Evolutionary conservation across 2,888 invertebrate genomes (phyloP), one percentile per base, ranked within the genome.

Genomic region (Dinocampus coccinellae): DNA sequence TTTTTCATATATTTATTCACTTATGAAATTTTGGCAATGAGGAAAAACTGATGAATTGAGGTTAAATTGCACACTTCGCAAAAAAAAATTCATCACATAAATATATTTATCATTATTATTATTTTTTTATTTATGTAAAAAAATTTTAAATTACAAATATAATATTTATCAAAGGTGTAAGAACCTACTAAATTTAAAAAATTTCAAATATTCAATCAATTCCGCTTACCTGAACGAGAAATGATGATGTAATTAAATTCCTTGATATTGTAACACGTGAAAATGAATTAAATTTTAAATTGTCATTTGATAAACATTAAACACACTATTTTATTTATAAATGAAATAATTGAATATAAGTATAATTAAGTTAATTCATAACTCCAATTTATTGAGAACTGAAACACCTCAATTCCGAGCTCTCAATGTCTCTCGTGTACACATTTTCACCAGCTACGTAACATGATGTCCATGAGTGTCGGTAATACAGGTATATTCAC

Each of bases 351-450:
- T 3, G n/a, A 55, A 55, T 11, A n/a, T n/a, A n/a, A n/a, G n/a
- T 22, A 13, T n/a, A 42, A 36, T 16, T 3, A 42, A 34, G n/a
- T 24, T 13, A 16, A 16, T 29, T 10, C 29, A 29, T 63, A 33
- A 29, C 52, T 47, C 6, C 6, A 42, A 62, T 16, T 13, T 34
- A 10, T 72, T 65, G 69, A 77, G 78, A 81, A 82, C 78, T 80
- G 78, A 76, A 82, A 80, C 81, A 82, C 77, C 82, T 82, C 67
- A 75, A 81, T 77, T 47, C 77, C 79, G 79, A 82, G 79, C 73
- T 81, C 79, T 77, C 69, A 29, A 64, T n/a, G 6, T n/a, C n/a
- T n/a, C 26, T 2, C 11, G 36, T 36, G 36, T 11, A 36, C 39
- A n/a, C n/a, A 39, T 1, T 39, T 39, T n/a, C 20, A 47, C 9